Evolutionary conservation across 2,888 invertebrate species (phyloP).

Genomic region (Pelosia muscerda): DNA sequence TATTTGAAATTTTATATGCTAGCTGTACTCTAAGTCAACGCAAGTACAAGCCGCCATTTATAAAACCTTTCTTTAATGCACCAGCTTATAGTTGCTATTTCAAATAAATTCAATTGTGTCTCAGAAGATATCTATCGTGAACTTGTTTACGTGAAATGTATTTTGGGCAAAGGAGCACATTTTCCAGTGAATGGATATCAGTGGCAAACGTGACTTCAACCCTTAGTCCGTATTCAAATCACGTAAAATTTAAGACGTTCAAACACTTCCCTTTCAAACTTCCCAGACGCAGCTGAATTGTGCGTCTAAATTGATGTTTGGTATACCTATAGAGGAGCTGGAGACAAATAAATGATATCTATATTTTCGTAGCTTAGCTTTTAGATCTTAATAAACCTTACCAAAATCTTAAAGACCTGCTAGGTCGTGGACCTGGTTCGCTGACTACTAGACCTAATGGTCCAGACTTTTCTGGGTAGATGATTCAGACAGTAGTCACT

Average conservation of each 20-base stretch:
- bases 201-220: conserved; percentile 35
- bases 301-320: background rate
- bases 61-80: no score
- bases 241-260: conserved; percentile 41
- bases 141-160: conserved; percentile 23
- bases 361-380: no score
- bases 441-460: background rate
- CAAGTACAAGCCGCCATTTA: no score
- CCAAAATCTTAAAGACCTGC: background rate
- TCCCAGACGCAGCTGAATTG: background rate
- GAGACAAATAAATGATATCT: background rate
- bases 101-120: conserved; percentile 19
- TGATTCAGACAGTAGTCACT: no score
- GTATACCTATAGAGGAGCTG: background rate
- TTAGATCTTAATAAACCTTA: background rate
- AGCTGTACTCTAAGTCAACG: no score
- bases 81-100: background rate
- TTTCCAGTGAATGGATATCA: conserved; percentile 30
- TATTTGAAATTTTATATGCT: no score
- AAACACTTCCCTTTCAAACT: conserved; percentile 24
- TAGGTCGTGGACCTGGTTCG: background rate
- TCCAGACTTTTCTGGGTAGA: no score
- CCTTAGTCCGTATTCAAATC: conserved; percentile 37
- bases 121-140: conserved; percentile 21
- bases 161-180: conserved; percentile 22